Evolutionary conservation across 1,140 invertebrate species (phyloP).

Genomic region (Neodiprion pinetum): DNA sequence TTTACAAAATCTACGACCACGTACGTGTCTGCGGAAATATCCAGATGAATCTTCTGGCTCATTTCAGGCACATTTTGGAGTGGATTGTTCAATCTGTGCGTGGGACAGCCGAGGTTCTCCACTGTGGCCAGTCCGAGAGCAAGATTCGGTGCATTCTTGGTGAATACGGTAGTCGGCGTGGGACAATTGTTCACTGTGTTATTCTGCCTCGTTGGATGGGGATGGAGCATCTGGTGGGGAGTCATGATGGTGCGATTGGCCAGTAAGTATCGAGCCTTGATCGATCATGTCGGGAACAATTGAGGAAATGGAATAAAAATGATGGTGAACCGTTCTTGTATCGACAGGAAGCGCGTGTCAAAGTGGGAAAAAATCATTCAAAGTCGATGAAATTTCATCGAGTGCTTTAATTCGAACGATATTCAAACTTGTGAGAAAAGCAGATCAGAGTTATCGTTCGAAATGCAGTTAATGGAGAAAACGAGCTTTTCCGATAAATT

Average conservation of each 20-base stretch:
- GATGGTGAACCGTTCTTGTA: no score
- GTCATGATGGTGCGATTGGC: conserved; percentile 84
- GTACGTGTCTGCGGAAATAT: conserved; percentile 13
- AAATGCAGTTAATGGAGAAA: no score
- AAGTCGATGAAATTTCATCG: no score
- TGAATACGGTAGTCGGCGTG: conserved; percentile 84
- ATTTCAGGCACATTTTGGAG: conserved; percentile 84
- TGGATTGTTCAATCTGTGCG: conserved; percentile 85
- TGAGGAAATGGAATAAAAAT: not conserved
- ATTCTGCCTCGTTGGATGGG: conserved; percentile 95
- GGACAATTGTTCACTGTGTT: conserved; percentile 92
- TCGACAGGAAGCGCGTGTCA: no score
- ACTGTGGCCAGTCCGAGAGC: conserved; percentile 73
- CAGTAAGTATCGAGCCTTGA: conserved; percentile 62
- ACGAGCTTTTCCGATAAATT: no score
- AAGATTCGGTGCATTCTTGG: conserved; percentile 78
- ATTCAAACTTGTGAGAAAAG: no score
- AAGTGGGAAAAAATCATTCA: no score
- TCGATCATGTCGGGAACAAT: no score
- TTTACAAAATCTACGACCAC: conserved; percentile 10
- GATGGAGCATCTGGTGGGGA: conserved; percentile 97
- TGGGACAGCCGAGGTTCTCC: conserved; percentile 86
- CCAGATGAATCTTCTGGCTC: not conserved
- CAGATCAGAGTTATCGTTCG: no score
- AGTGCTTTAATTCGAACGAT: no score